Evolutionary conservation across 2,113 vertebrate species (phyloP).

Genomic region (Pithys albifrons): DNA sequence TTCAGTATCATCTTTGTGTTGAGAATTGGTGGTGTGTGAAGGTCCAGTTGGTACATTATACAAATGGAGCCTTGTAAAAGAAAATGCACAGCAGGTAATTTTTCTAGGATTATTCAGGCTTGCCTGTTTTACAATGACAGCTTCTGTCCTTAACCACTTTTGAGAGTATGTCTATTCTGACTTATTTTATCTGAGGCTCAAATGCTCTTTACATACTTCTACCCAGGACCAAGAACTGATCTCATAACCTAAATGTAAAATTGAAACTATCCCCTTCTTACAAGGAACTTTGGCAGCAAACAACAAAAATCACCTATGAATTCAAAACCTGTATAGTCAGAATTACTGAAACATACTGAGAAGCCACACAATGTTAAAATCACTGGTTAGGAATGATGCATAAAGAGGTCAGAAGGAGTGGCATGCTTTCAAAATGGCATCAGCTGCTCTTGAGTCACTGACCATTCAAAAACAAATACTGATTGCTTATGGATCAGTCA

Average conservation of each 20-base stretch:
- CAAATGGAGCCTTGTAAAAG: background rate
- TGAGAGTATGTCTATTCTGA: background rate
- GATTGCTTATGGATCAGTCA: background rate
- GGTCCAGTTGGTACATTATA: background rate
- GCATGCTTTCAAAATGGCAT: constrained; percentile 7
- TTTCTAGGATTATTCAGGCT: background rate
- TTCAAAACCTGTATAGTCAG: constrained; percentile 36
- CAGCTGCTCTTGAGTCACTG: constrained; percentile 54
- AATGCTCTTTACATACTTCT: background rate
- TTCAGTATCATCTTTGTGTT: background rate
- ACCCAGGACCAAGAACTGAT: background rate
- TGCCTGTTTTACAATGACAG: background rate
- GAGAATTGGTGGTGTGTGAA: background rate
- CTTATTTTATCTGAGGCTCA: background rate
- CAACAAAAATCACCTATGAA: background rate
- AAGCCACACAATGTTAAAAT: background rate
- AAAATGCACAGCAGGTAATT: background rate
- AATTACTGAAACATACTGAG: background rate
- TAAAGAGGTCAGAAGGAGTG: constrained; percentile 48
- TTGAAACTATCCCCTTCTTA: background rate
- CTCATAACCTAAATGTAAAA: background rate
- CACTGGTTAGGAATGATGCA: constrained; percentile 44
- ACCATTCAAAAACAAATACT: constrained; percentile 18
- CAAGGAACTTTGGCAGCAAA: background rate
- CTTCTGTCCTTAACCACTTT: background rate